Conservation (phyloP, 2,797 vertebrate species). For the Holocentrus rufus region DNA sequence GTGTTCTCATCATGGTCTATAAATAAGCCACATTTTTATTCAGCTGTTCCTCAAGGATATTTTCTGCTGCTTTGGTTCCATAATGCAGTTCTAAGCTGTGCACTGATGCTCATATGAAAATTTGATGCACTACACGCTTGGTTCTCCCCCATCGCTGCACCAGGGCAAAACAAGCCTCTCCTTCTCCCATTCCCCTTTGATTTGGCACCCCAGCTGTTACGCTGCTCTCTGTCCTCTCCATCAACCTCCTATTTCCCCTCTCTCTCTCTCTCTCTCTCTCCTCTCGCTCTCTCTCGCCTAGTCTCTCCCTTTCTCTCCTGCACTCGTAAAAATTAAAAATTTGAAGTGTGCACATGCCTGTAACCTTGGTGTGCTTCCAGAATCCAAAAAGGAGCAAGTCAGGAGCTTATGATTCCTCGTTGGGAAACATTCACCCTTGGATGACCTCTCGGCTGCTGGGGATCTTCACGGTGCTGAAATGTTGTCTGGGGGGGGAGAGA, state of each 20-base stretch:
- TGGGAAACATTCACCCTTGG: conserved; percentile 66
- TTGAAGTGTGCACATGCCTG: conserved; percentile 15
- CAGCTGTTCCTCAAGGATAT: conserved; percentile 80
- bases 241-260: conserved; percentile 34
- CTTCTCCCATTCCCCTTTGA: conserved; percentile 63
- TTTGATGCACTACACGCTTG: conserved; percentile 79
- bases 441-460: conserved; percentile 67
- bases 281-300: not conserved
- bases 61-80: conserved; percentile 81
- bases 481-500: conserved; percentile 36
- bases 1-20: conserved; percentile 66
- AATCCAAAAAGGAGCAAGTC: conserved; percentile 30
- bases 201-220: conserved; percentile 68
- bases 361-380: conserved; percentile 6
- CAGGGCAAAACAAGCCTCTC: conserved; percentile 71
- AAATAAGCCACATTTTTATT: conserved; percentile 76
- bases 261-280: not conserved
- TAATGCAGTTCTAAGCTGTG: conserved; percentile 78
- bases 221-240: conserved; percentile 49
- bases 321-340: conserved; percentile 36
- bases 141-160: conserved; percentile 69
- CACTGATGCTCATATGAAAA: conserved; percentile 80
- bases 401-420: conserved; percentile 53
- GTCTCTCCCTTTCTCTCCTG: not conserved
- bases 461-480: conserved; percentile 31